phyloP scores from a whole-genome alignment of 2,113 vertebrate genomes.

The Protomyctophum bolini region DNA sequence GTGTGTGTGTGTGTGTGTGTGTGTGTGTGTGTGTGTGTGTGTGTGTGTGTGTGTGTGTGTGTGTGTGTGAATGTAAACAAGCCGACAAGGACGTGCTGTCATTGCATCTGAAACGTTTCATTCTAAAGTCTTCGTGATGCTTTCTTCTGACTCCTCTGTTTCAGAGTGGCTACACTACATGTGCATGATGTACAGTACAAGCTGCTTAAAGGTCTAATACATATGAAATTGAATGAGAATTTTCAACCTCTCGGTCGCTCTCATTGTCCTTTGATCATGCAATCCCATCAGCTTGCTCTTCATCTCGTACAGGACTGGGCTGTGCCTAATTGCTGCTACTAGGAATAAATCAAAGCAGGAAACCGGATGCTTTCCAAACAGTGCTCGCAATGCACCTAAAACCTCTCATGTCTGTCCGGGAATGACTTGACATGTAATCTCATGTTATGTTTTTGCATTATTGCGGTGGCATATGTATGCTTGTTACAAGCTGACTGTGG shows the following conservation, averaged over 20 bases:
- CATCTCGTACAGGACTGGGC: slow-evolving; percentile 72
- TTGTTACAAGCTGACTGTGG: slow-evolving; percentile 53
- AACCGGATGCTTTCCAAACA: slow-evolving; percentile 68
- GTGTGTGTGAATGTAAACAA: too few relatives aligned
- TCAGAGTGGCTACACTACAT: slow-evolving; percentile 56
- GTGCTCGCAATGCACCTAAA: slow-evolving; percentile 66
- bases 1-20: neutral
- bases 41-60: neutral
- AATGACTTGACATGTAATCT: slow-evolving; percentile 59
- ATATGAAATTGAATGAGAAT: slow-evolving; percentile 71
- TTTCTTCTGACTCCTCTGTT: slow-evolving; percentile 65
- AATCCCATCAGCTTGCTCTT: slow-evolving; percentile 72
- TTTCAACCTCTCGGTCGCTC: slow-evolving; percentile 50
- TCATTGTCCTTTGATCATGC: slow-evolving; percentile 73
- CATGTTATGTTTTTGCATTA: slow-evolving; percentile 57
- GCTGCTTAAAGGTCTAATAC: slow-evolving; percentile 74
- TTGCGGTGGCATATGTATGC: slow-evolving; percentile 55
- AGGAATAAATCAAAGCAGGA: slow-evolving; percentile 80
- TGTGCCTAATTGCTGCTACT: slow-evolving; percentile 74
- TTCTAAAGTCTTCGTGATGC: slow-evolving; percentile 67
- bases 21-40: neutral
- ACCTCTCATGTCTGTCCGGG: slow-evolving; percentile 44
- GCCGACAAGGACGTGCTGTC: slow-evolving; percentile 3
- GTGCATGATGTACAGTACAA: slow-evolving; percentile 67
- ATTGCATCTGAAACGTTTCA: slow-evolving; percentile 67